Evolutionary conservation across 1,140 invertebrate genomes (phyloP).

Genomic region (Drosophila malerkotliana): DNA sequence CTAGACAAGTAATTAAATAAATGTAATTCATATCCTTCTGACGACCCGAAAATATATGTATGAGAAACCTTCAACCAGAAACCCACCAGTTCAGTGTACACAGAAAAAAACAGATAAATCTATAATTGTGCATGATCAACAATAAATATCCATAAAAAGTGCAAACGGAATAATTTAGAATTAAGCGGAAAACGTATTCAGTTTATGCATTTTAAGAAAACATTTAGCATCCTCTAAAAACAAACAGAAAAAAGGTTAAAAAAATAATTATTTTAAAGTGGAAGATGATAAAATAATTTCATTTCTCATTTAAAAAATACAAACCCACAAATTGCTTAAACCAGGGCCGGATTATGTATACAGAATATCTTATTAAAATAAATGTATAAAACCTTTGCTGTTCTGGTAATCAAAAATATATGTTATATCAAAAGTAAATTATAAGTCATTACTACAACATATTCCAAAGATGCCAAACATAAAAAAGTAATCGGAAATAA

Average conservation of each 20-base stretch:
- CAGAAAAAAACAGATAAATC: background rate
- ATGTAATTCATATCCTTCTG: conserved; percentile 64
- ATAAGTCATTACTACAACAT: conserved; percentile 47
- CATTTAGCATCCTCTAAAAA: conserved; percentile 7
- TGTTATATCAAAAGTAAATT: conserved; percentile 54
- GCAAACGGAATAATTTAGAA: conserved; percentile 8
- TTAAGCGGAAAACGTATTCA: conserved; percentile 5
- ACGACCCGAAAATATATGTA: conserved; percentile 27
- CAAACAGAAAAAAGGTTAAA: background rate
- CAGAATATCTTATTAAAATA: conserved; percentile 28
- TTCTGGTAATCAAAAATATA: conserved; percentile 49
- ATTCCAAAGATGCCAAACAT: conserved; percentile 64
- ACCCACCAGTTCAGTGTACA: conserved; percentile 58
- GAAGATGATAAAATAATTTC: background rate
- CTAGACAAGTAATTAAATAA: conserved; percentile 16
- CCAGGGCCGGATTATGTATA: conserved; percentile 1
- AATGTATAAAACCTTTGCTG: conserved; percentile 42
- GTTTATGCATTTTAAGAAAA: conserved; percentile 19
- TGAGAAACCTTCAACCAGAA: conserved; percentile 49
- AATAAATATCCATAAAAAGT: conserved; percentile 9
- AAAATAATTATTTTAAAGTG: conserved; percentile 16
- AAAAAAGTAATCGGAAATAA: conserved; percentile 29
- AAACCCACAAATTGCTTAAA: conserved; percentile 3
- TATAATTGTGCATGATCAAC: conserved; percentile 13
- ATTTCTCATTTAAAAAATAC: background rate